Evolutionary conservation across 2,113 vertebrate species (phyloP), one percentile per base, ranked within the genome.

Genomic region (Pollachius pollachius): DNA sequence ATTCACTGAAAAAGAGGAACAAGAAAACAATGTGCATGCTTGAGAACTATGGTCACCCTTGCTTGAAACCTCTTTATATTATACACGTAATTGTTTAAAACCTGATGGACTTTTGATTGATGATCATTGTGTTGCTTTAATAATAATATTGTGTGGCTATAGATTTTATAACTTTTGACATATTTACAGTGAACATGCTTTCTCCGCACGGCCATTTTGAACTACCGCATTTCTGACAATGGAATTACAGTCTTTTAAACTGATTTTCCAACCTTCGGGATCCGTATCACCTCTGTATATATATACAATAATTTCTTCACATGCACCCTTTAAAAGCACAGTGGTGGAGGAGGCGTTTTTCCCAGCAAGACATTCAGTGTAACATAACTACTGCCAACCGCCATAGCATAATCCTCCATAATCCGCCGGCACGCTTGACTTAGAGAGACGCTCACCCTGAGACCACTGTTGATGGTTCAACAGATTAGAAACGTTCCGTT

Each of bases 391-490:
- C 8, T 9, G 41, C 9, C 41, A 48, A 48, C 2, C 41, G 8
- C 41, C 41, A 48, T 48, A 13, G 60, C 74, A 63, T 68, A 37
- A 48, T 61, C 37, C 16, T 62, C 62, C 73, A 34, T 30, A 19
- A 25, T 70, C 21, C 68, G 80, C 71, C 15, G 15, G 62, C 75
- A 74, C 25, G 61, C 34, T 62, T 64, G 56, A 62, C 65, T 71
- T 60, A 61, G 59, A 77, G 74, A 78, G 70, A 37, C 80, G 64
- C 58, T 60, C 59, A 62, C 37, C 71, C 41, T 67, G 27, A 80
- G 87, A 90, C 87, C 80, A 90, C 68, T 81, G 90, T 89, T 91
- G 89, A 82, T 57, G 48, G 64, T 86, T 84, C 87, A 87, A 83
- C 89, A 81, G 84, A 88, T 81, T 74, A 81, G 77, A 80, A 68